A percentile compares a stretch with the other conserved stretches of the same genome.
Evolutionary conservation across 1,140 invertebrate species (phyloP).

Genomic region (Drosophila willistoni): DNA sequence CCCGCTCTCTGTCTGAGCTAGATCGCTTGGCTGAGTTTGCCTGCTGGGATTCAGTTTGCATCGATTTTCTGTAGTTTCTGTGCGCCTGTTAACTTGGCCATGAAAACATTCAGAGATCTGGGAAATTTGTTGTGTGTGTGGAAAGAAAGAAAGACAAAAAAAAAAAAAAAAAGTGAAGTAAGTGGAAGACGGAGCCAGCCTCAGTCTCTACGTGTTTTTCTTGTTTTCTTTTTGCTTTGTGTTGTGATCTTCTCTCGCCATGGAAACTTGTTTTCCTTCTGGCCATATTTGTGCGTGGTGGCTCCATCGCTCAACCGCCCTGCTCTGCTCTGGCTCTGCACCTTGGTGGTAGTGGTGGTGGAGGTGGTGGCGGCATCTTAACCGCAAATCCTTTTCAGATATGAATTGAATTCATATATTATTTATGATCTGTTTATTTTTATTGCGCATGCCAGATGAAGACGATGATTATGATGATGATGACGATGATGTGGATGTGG

Average conservation of each 20-base stretch:
- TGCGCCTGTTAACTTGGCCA: constrained; percentile 80
- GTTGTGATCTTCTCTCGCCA: constrained; percentile 23
- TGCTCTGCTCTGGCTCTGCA: too few species aligned
- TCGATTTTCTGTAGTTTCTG: constrained; percentile 44
- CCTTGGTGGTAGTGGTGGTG: not conserved
- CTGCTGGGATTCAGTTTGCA: constrained; percentile 26
- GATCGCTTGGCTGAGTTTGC: constrained; percentile 50
- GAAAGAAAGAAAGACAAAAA: constrained; percentile 33
- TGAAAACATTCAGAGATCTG: constrained; percentile 73
- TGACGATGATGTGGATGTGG: constrained; percentile 14
- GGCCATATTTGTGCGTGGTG: constrained; percentile 75
- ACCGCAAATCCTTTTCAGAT: constrained; percentile 80
- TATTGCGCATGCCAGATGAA: constrained; percentile 75
- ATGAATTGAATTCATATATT: constrained; percentile 81
- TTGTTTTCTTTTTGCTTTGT: constrained; percentile 66
- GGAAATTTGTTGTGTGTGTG: constrained; percentile 53
- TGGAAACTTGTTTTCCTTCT: constrained; percentile 62
- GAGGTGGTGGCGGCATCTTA: constrained; percentile 56
- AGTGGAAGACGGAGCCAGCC: constrained; percentile 37
- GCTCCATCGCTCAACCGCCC: constrained; percentile 1
- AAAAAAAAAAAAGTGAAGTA: constrained; percentile 66
- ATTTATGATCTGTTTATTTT: constrained; percentile 82
- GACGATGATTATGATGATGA: constrained; percentile 43
- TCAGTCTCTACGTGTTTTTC: constrained; percentile 67
- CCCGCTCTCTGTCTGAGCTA: constrained; percentile 30